Base-by-base conservation (phyloP, 1,140 invertebrate genomes). In the Pogonus chalceus region DNA sequence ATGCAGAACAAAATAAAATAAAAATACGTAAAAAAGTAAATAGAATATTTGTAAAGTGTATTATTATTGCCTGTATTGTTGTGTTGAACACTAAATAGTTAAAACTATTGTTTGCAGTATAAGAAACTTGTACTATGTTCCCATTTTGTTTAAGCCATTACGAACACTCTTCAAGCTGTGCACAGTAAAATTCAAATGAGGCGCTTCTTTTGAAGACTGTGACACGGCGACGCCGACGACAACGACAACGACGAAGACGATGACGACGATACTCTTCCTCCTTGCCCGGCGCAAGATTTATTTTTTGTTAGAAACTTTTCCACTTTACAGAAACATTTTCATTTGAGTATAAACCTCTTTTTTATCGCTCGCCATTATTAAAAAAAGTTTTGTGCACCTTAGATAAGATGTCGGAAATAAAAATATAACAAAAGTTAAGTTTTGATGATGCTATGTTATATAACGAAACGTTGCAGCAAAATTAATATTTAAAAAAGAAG, bases 371-470 rank as follows among this genome's bases (percentile, higher is more conserved):
- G 35, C 21, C 51, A 47, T 53, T 53, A 53, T 53, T 53, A 43
- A 53, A 53, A 52, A 53, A 53, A 53, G 35, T 53, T 53, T 53
- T 4, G 51, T 53, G 35, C 35, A 53, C 51, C 51, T 39, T 53
- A 53, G 51, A 53, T 53, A 46, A 53, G 51, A 23, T 53, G 23
- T 23, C 26, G n/a, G 37, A 53, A 53, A 53, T 53, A 43, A 46
- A 37, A 43, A 43, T 31, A 4, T 31, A 31, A 31, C 26, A n/a
- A n/a, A n/a, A n/a, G n/a, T n/a, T n/a, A n/a, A n/a, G n/a, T n/a
- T n/a, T n/a, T n/a, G n/a, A n/a, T n/a, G n/a, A n/a, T n/a, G n/a
- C n/a, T 14, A 7, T 31, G 26, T 31, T 31, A 31, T 14, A 31
- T n/a, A 31, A 14, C 7, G 14, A 31, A 31, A 31, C 26, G 26